phyloP scores from a whole-genome alignment of 1,140 invertebrate species.

The Bacillus rossius region DNA sequence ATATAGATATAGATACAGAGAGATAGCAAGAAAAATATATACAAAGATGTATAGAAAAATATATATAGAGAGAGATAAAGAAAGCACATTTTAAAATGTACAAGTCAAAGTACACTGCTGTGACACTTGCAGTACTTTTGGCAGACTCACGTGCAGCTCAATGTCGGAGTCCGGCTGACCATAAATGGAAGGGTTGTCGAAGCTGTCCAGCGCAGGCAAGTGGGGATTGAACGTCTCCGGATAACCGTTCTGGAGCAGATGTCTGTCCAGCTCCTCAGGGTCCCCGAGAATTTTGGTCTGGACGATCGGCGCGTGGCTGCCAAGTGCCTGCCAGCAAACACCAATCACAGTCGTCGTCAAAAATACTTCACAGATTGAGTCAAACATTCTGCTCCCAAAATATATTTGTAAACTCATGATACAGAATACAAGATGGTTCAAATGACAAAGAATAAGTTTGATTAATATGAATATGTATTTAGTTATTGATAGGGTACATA shows the following conservation, averaged over 20 bases:
- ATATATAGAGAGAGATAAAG: not conserved
- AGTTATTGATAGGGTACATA: too few relatives aligned
- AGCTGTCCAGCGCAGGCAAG: constrained; percentile 30
- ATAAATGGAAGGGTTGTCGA: constrained; percentile 44
- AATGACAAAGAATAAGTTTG: too few relatives aligned
- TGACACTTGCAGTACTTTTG: too few relatives aligned
- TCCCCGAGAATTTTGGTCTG: constrained; percentile 80
- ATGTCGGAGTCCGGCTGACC: constrained; percentile 41
- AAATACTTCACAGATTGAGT: too few relatives aligned
- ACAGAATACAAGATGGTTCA: too few relatives aligned
- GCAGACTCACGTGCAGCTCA: constrained; percentile 44
- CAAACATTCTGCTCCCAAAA: too few relatives aligned
- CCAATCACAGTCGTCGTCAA: too few relatives aligned
- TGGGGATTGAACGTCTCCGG: constrained; percentile 44
- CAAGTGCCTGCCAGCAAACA: constrained; percentile 51
- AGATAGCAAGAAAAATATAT: not conserved
- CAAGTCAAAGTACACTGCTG: not conserved
- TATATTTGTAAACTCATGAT: too few relatives aligned
- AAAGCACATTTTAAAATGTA: not conserved
- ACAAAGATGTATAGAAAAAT: not conserved
- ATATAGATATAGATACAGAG: not conserved
- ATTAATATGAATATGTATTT: too few relatives aligned
- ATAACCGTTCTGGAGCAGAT: constrained; percentile 74
- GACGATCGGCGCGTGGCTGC: constrained; percentile 71
- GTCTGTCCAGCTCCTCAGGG: constrained; percentile 77